Evolutionary conservation across 2,888 invertebrate species (phyloP).

Genomic region (Harpalus rufipes): DNA sequence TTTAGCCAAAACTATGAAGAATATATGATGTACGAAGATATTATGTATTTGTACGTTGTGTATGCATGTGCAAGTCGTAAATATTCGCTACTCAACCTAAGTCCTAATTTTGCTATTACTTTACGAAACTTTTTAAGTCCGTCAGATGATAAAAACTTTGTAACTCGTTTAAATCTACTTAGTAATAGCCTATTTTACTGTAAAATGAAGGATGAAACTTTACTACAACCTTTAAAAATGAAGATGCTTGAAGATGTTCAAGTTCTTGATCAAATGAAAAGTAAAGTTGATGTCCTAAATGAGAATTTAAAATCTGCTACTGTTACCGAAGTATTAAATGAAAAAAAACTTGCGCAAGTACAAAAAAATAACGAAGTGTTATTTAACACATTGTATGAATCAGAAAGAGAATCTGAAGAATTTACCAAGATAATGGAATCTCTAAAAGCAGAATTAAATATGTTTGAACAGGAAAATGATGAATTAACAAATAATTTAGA

Average conservation of each 20-base stretch:
- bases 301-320: constrained; percentile 19
- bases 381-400: not conserved
- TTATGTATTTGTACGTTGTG: constrained; percentile 12
- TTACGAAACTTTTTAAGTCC: constrained; percentile 12
- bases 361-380: not conserved
- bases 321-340: too few species aligned
- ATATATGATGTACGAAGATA: not conserved
- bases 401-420: not conserved
- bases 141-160: constrained; percentile 1
- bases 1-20: constrained; percentile 2
- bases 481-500: not conserved
- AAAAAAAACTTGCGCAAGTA: not conserved
- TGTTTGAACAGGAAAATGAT: not conserved
- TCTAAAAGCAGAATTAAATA: not conserved
- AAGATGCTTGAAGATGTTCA: not conserved
- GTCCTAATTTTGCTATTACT: not conserved
- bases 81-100: not conserved
- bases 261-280: not conserved
- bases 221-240: not conserved
- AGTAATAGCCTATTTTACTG: constrained; percentile 21
- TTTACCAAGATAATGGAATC: not conserved
- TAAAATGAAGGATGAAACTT: not conserved
- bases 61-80: constrained; percentile 16
- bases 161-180: not conserved
- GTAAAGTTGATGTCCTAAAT: not conserved